Base-by-base conservation (phyloP, 2,797 vertebrate species). In the Antennarius maculatus region DNA sequence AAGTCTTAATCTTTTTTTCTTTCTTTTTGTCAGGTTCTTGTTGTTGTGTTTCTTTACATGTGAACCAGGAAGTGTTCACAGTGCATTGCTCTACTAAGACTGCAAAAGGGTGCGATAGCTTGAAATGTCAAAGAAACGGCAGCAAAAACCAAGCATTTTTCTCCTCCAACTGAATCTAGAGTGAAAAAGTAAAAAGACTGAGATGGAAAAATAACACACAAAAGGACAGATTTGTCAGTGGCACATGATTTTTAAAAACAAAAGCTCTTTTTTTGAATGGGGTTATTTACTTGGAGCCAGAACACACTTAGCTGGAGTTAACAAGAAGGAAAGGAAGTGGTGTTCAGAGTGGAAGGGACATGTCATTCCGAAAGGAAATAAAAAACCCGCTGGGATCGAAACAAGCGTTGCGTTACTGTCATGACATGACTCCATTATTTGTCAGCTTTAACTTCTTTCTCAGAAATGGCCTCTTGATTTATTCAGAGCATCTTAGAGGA, bases 371-470 rank as follows among this genome's bases (percentile, higher is more conserved):
- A 72, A 79, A 81, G 81, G 76, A 53, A 74, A 63, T 80, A 83
- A 42, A 81, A 83, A 45, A 62, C 51, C 71, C 74, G 81, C 60
- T 69, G 81, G 72, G 66, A 74, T 88, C 16, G 39, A 78, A n/a
- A n/a, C n/a, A n/a, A 86, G 80, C 74, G 61, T 52, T 84, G 89
- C 88, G 91, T 91, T 89, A 76, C 66, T 54, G 66, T 88, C 88
- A 84, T 90, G 93, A 91, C 92, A 92, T 85, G 64, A 85, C 88
- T 86, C 87, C 89, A 87, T 92, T 90, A 80, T 82, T 76, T 69
- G 84, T 89, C 91, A 91, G 91, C 91, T 93, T 94, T 92, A 94
- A 92, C 77, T 75, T 79, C 61, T 86, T 71, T 61, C 41, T 83
- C 74, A 71, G 71, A 83, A 82, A 81, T 66, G 63, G 86, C 83